phyloP scores from a whole-genome alignment of 2,888 invertebrate genomes.

The Tryphoninae sp. region DNA sequence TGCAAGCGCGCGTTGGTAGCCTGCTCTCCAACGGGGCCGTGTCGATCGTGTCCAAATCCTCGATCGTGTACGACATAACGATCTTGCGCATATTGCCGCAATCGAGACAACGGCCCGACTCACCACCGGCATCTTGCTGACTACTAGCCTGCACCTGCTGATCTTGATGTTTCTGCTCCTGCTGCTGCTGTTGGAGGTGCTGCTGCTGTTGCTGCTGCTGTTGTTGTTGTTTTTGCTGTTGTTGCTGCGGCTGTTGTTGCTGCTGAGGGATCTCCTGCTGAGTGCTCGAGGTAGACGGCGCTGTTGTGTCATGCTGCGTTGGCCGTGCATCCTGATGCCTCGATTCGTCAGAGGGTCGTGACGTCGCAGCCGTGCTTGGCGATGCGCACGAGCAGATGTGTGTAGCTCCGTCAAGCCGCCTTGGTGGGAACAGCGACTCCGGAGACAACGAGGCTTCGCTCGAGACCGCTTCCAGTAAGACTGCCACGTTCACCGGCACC shows the following conservation, averaged over 20 bases:
- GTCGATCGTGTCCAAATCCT: slow-evolving; percentile 78
- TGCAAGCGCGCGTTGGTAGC: slow-evolving; percentile 61
- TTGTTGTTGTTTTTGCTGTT: slow-evolving; percentile 56
- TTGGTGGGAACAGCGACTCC: slow-evolving; percentile 81
- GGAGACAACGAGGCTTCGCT: slow-evolving; percentile 81
- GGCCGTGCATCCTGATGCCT: slow-evolving; percentile 75
- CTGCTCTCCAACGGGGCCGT: slow-evolving; percentile 70
- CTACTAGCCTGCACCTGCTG: slow-evolving; percentile 64
- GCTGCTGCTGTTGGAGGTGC: slow-evolving; percentile 53
- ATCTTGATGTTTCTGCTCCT: slow-evolving; percentile 58
- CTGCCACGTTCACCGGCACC: slow-evolving; percentile 77
- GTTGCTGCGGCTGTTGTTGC: slow-evolving; percentile 60
- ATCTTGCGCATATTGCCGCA: slow-evolving; percentile 75
- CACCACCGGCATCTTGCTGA: slow-evolving; percentile 66
- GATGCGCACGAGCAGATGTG: slow-evolving; percentile 81
- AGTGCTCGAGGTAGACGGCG: slow-evolving; percentile 76
- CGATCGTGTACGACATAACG: slow-evolving; percentile 78
- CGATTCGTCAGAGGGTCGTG: slow-evolving; percentile 80
- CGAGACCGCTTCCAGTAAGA: slow-evolving; percentile 78
- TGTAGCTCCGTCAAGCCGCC: slow-evolving; percentile 82
- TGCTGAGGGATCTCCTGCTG: slow-evolving; percentile 67
- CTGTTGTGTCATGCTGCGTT: slow-evolving; percentile 79
- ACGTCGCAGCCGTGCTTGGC: slow-evolving; percentile 80
- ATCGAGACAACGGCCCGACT: slow-evolving; percentile 70
- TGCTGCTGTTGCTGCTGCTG: slow-evolving; percentile 56